Evolutionary conservation across 2,888 invertebrate genomes (phyloP), one percentile per base, ranked within the genome.

Genomic region (Copidosoma aretas): DNA sequence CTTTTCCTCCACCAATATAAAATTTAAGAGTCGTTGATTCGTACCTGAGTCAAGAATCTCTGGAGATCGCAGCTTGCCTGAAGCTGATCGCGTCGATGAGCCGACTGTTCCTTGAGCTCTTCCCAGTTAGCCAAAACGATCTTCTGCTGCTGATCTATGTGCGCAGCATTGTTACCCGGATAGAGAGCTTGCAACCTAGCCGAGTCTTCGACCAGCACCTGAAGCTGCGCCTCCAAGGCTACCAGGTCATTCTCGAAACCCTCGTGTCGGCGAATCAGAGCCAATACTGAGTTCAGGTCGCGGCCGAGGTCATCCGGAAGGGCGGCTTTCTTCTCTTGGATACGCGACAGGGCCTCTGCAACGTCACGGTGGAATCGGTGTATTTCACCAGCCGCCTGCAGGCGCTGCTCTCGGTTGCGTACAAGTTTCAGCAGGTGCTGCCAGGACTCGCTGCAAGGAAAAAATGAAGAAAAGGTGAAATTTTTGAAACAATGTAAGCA

Each of bases 321-420:
- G 3, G 91, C 92, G 0, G 93, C 92, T 72, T 93, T 91, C 80
- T 97, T 95, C 82, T 95, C 97, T 75, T 93, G 94, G 52, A 95
- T 96, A 25, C 97, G 88, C 52, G 93, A 91, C 12, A 95, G 84
- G 1, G 96, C 93, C 80, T 98, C 97, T 24, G 93, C 94, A 1
- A 94, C 95, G 84, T 98, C 98, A 64, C 97, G 90, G 85, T 98
- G 98, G 88, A 97, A 98, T 65, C 97, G 90, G 84, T 98, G 98
- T 74, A 98, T 95, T 86, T 98, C 97, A 14, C 95, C 97, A 1
- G 98, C 98, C 0, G 96, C 98, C 80, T 92, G 91, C 51, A 99
- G 86, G 53, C 95, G 91, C 71, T 92, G 90, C 73, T 94, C 94
- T 17, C 98, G 89, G 60, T 93, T 90, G 76, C 93, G 92, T 68